phyloP scores from a whole-genome alignment of 2,113 vertebrate genomes.

The Peromyscus leucopus region DNA sequence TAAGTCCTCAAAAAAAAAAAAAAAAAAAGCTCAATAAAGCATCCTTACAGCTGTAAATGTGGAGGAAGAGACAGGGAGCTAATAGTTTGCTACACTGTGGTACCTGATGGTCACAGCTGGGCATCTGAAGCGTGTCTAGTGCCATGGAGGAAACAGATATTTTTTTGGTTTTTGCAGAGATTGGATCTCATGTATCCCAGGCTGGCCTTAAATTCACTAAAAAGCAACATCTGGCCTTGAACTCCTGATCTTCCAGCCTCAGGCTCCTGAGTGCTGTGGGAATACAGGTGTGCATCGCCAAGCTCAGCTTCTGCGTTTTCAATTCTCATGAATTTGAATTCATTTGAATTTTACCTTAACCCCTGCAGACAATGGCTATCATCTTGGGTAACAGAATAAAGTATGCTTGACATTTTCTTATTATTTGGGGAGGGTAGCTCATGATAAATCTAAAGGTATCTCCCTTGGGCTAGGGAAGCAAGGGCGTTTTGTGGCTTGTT shows the following conservation, averaged over 20 bases:
- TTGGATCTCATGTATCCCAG: no score
- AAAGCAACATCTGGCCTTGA: background rate
- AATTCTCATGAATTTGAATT: background rate
- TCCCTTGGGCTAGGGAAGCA: background rate
- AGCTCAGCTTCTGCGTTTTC: background rate
- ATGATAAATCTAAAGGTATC: background rate
- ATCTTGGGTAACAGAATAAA: background rate
- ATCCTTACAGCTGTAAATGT: background rate
- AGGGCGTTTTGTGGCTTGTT: background rate
- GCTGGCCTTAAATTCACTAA: background rate
- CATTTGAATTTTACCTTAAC: background rate
- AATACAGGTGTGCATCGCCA: background rate
- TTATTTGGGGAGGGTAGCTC: background rate
- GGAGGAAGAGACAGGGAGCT: background rate
- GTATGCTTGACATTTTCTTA: background rate
- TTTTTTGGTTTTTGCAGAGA: background rate
- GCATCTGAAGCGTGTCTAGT: background rate
- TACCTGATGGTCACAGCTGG: background rate
- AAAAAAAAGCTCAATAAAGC: background rate
- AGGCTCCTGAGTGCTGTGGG: background rate
- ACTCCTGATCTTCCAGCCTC: background rate
- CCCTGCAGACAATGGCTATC: background rate
- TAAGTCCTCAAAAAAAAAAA: background rate
- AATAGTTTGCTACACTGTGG: no score
- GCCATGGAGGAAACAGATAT: fast-evolving